These are phyloP conservation scores for Lingula anatina DNA, from an alignment of 2,888 invertebrate genomes.

Conservation along the genomic window DNA sequence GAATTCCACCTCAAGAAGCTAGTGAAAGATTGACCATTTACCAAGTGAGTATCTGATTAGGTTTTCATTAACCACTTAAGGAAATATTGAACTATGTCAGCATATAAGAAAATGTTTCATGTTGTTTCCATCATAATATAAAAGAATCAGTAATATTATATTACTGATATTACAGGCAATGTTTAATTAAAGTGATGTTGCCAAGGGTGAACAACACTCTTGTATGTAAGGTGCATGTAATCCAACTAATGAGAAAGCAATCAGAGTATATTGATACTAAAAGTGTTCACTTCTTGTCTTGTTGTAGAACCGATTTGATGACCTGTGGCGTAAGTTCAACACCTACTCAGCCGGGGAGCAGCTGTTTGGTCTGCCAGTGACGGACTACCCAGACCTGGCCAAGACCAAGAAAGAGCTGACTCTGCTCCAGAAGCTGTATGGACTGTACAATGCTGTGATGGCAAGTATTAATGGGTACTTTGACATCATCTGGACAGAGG, in stretches of 20 bases:
- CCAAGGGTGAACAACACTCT: too few species aligned
- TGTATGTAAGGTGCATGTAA: too few species aligned
- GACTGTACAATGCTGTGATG: constrained; percentile 46
- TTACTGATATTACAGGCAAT: too few species aligned
- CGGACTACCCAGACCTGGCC: constrained; percentile 40
- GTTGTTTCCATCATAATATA: too few species aligned
- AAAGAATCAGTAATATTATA: too few species aligned
- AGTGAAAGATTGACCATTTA: constrained; percentile 45
- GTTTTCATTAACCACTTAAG: too few species aligned
- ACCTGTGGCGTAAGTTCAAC: constrained; percentile 39
- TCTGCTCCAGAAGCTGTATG: constrained; percentile 48
- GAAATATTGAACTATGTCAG: too few species aligned
- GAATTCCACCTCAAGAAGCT: constrained; percentile 46
- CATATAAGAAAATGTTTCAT: too few species aligned
- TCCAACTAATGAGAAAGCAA: too few species aligned
- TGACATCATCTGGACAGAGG: constrained; percentile 48
- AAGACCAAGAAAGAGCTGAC: constrained; percentile 44
- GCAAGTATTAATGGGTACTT: constrained; percentile 46
- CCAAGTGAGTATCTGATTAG: constrained; percentile 22
- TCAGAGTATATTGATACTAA: too few species aligned
- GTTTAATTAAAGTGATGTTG: too few species aligned
- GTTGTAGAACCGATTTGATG: constrained; percentile 43
- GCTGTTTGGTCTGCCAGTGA: constrained; percentile 45
- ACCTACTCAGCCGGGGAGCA: constrained; percentile 49
- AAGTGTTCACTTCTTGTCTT: not conserved